Evolutionary conservation across 1,140 invertebrate genomes (phyloP), one percentile per base, ranked within the genome.

Genomic region (Heterodera carotae): DNA sequence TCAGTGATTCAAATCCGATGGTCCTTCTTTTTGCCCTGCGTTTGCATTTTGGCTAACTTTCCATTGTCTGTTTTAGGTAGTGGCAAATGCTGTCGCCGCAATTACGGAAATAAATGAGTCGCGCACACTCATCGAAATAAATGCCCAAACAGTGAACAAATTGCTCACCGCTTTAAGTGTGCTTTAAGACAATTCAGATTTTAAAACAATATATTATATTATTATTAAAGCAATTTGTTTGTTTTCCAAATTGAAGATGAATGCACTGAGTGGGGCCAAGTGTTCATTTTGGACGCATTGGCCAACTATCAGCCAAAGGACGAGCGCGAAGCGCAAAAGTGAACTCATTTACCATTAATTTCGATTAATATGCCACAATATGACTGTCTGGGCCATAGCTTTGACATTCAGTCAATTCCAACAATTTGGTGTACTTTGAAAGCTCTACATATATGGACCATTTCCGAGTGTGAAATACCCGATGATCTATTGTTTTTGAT

Each of bases 1-100:
- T 99, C 10, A 97, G 95, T 31, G 97, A 99, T 89, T 98, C 96
- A 0, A 99, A 99, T 90, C 97, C 97, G n/a, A 99, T 99, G 97
- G 97, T 76, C 70, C 59, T 53, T 43, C 43, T 6, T 34, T 31
- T 29, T 78, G 12, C 48, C 6, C 6, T 34, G 43, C 25, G 8
- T 64, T 33, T 18, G n/a, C n/a, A 69, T 33, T 8, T 31, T 18
- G 31, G 5, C 15, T 68, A n/a, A 10, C 39, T 43, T 43, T 12
- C 5, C 22, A 22, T 48, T 80, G 12, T 71, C 56, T 81, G n/a
- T 78, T 75, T 66, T 76, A 93, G 92, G 92, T 98, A 33, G 96
- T 99, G 25, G 97, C 97, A 22, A 99, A 99, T 90, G 97, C 97
- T 5, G 97, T 99, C 0, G 97, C 97, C 39, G 96, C 97, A 5